Percentiles rank a stretch among this genome's conserved stretches.
phyloP scores from a whole-genome alignment of 2,888 invertebrate genomes.

The Nipponacmea schrenckii region DNA sequence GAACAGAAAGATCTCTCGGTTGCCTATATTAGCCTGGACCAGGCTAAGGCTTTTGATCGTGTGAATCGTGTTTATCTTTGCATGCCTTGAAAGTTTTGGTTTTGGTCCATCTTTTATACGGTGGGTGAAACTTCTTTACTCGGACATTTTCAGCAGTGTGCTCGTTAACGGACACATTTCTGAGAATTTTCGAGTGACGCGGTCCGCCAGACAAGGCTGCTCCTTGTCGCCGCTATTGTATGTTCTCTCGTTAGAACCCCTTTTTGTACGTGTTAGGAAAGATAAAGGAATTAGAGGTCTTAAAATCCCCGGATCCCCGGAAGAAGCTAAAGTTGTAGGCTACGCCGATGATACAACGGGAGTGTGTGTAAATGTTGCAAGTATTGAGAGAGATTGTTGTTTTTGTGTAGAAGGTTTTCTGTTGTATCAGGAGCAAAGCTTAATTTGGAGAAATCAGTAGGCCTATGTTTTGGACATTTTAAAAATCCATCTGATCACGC shows the following conservation, averaged over 20 bases:
- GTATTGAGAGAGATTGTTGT: neutral
- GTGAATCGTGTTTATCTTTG: conserved; percentile 32
- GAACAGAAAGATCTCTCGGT: conserved; percentile 33
- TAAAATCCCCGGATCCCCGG: neutral
- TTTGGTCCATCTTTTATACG: conserved; percentile 34
- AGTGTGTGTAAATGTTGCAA: neutral
- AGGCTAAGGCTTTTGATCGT: too few species aligned
- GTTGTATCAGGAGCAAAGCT: too few species aligned
- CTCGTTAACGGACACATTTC: conserved; percentile 36
- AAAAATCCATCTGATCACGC: conserved; percentile 11
- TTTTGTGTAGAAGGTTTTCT: conserved; percentile 6
- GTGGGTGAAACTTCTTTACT: conserved; percentile 38
- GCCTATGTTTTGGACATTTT: too few species aligned
- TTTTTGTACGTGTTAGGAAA: neutral
- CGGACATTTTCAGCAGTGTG: conserved; percentile 29
- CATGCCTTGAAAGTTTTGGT: conserved; percentile 32
- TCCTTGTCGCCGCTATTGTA: neutral
- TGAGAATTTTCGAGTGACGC: neutral
- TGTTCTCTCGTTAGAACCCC: neutral
- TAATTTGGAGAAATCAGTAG: too few species aligned
- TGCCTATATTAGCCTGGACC: conserved; percentile 38
- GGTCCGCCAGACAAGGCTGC: neutral
- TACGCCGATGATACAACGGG: conserved; percentile 4
- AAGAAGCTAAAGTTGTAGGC: conserved; percentile 2
- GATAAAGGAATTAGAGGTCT: neutral